Conservation (phyloP, 1,140 invertebrate species). For the Aphelinus atriplicis region DNA sequence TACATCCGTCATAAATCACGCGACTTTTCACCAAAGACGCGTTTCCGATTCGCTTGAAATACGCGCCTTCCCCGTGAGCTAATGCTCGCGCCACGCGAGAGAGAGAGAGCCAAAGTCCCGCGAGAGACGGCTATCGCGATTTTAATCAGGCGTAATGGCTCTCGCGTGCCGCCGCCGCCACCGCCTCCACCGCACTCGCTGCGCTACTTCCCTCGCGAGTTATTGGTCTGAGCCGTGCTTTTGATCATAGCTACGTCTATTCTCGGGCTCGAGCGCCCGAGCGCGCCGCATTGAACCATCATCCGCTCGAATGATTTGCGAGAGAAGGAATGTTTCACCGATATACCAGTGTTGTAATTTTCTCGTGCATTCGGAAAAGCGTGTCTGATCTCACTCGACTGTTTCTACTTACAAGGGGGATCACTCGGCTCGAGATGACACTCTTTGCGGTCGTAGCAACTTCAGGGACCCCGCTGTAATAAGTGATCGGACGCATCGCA, state of each 20-base stretch:
- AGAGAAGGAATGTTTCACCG: not conserved
- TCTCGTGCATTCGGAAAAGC: too few relatives aligned
- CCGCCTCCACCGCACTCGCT: not conserved
- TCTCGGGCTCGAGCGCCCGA: too few relatives aligned
- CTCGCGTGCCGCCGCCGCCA: not conserved
- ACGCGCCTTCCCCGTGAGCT: constrained; percentile 14
- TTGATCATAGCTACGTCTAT: too few relatives aligned
- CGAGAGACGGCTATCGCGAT: not conserved
- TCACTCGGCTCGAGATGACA: not conserved
- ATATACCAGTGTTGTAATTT: not conserved
- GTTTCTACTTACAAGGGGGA: not conserved
- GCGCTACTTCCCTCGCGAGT: not conserved
- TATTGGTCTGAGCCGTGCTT: not conserved
- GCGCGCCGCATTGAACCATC: too few relatives aligned
- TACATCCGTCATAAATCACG: constrained; percentile 36
- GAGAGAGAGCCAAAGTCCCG: too few relatives aligned
- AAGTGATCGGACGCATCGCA: too few relatives aligned
- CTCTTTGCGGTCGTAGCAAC: too few relatives aligned
- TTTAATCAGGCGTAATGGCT: constrained; percentile 5
- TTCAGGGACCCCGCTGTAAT: too few relatives aligned
- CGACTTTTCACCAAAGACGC: constrained; percentile 24
- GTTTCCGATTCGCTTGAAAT: constrained; percentile 40
- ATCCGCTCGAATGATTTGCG: not conserved
- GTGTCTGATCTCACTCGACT: not conserved
- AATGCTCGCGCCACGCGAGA: not conserved